These are phyloP conservation scores for Passer montanus DNA, from an alignment of 2,113 vertebrate genomes.

Conservation along the genomic window DNA sequence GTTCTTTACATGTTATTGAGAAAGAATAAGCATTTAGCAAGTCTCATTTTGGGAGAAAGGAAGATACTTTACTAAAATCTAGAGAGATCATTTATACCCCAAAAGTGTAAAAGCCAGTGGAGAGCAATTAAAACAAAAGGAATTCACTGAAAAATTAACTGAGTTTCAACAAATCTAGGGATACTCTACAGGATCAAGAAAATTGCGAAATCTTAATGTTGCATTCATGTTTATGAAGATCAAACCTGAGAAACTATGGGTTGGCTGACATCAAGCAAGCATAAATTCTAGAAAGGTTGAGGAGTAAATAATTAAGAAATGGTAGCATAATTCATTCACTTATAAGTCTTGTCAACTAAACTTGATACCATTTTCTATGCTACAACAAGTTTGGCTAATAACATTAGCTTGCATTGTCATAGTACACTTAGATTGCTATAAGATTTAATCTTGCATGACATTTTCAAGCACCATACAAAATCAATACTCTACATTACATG, in stretches of 20 bases:
- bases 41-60: neutral
- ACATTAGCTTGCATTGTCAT: constrained; percentile 60
- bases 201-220: neutral
- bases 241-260: constrained; percentile 1
- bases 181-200: neutral
- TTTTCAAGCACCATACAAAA: constrained; percentile 69
- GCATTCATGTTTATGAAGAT: neutral
- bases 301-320: constrained; percentile 59
- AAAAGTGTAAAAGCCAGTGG: neutral
- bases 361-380: constrained; percentile 39
- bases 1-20: neutral
- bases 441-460: constrained; percentile 67
- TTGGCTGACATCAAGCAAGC: neutral
- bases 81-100: neutral
- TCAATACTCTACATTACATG: constrained; percentile 64
- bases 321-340: constrained; percentile 5
- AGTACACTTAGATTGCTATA: constrained; percentile 51
- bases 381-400: constrained; percentile 61
- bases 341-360: constrained; percentile 45
- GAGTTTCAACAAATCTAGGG: constrained; percentile 13
- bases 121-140: constrained; percentile 20
- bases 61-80: neutral
- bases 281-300: constrained; percentile 11
- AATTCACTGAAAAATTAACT: neutral
- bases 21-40: neutral